Conservation (phyloP, 2,888 invertebrate genomes). For the Caenorhabditis angaria region DNA sequence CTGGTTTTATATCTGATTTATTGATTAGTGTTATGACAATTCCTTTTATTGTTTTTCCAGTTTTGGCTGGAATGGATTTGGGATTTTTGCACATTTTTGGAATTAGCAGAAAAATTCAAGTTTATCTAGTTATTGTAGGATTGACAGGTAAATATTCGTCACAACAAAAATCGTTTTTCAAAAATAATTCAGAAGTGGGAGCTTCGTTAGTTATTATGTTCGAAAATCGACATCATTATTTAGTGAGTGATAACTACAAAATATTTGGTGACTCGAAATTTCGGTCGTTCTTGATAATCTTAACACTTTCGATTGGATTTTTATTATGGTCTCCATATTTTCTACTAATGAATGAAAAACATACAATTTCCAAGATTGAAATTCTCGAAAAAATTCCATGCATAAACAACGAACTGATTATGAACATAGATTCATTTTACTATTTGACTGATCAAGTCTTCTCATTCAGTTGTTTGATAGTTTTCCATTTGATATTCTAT, state of each 20-base stretch:
- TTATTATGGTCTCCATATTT: background rate
- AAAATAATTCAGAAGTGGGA: background rate
- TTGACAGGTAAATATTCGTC: background rate
- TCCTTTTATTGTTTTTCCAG: background rate
- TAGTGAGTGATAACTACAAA: background rate
- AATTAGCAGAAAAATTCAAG: background rate
- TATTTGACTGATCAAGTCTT: background rate
- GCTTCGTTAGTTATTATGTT: background rate
- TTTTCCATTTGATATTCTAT: background rate
- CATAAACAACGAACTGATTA: background rate
- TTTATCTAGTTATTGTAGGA: background rate
- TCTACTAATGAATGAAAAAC: background rate
- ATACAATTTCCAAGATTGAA: background rate
- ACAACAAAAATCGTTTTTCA: too few relatives aligned
- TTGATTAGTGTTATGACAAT: background rate
- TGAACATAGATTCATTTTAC: background rate
- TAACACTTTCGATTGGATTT: background rate
- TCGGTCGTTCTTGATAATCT: background rate
- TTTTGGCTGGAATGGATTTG: background rate
- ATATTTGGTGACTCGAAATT: background rate
- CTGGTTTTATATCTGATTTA: background rate
- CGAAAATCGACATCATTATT: background rate
- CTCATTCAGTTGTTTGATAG: background rate
- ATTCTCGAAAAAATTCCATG: background rate
- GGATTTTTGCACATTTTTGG: background rate